Evolutionary conservation across 2,113 vertebrate genomes (phyloP).

Genomic region (Halichoerus grypus): DNA sequence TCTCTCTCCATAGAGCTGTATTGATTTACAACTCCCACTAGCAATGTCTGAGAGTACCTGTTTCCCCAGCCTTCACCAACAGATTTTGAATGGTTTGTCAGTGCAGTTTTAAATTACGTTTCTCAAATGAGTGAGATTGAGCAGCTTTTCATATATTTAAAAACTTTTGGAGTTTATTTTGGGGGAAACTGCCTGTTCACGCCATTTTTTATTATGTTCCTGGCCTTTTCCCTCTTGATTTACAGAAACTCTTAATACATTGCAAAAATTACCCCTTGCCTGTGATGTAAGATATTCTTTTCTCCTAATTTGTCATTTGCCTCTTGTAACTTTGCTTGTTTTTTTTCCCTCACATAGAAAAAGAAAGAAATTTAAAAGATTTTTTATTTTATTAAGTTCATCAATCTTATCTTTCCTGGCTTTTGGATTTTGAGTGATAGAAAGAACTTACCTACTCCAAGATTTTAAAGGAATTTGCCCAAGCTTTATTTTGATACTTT

Average conservation of each 20-base stretch:
- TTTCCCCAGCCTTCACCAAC: not conserved
- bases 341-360: not conserved
- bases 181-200: not conserved
- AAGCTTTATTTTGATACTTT: not conserved
- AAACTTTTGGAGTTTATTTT: not conserved
- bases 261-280: not conserved
- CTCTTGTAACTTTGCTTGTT: not conserved
- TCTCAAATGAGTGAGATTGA: not conserved
- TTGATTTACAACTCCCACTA: not conserved
- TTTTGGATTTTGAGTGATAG: slow-evolving; percentile 22
- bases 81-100: not conserved
- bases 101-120: not conserved
- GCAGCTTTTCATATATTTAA: not conserved
- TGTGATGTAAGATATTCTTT: not conserved
- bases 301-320: not conserved
- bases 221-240: not conserved
- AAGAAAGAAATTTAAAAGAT: not conserved
- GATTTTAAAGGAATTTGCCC: not conserved
- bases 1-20: not conserved
- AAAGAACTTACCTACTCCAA: not conserved
- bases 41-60: fast-evolving
- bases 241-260: slow-evolving; percentile 41
- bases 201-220: not conserved
- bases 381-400: not conserved
- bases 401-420: not conserved